phyloP scores from a whole-genome alignment of 1,140 invertebrate species.

The Spodoptera frugiperda region DNA sequence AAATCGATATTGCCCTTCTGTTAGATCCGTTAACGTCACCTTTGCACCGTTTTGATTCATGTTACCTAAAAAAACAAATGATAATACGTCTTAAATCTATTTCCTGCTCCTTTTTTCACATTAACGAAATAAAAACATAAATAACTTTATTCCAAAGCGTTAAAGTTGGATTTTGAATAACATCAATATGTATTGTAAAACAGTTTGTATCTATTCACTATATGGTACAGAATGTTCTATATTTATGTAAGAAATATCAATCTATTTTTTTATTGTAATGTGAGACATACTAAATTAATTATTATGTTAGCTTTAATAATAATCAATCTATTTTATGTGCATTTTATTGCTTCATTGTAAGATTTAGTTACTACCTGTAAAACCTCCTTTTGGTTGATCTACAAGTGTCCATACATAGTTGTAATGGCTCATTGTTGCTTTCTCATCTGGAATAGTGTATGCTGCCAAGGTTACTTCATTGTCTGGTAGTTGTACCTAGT shows the following conservation, averaged over 20 bases:
- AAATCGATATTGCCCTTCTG: constrained; percentile 95
- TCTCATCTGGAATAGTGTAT: constrained; percentile 92
- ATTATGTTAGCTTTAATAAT: too few relatives aligned
- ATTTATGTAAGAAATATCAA: too few relatives aligned
- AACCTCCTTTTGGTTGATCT: constrained; percentile 92
- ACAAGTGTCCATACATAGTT: constrained; percentile 96
- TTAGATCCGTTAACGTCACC: constrained; percentile 91
- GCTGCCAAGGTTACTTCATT: constrained; percentile 93
- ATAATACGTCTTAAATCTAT: neutral
- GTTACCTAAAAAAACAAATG: constrained; percentile 84
- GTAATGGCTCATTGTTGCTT: constrained; percentile 91
- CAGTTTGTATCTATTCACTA: too few relatives aligned
- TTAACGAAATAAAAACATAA: too few relatives aligned
- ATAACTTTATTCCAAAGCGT: neutral
- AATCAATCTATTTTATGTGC: too few relatives aligned
- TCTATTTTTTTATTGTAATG: too few relatives aligned
- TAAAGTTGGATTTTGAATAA: neutral
- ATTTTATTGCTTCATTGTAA: too few relatives aligned
- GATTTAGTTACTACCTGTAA: constrained; percentile 83
- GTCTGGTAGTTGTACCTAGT: constrained; percentile 88
- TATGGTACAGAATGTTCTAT: too few relatives aligned
- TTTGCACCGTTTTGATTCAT: constrained; percentile 95
- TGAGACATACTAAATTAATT: too few relatives aligned
- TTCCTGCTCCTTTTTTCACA: too few relatives aligned
- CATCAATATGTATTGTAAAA: too few relatives aligned